These are phyloP conservation scores for Ligdia adustata DNA, from an alignment of 2,888 invertebrate genomes.

Conservation along the genomic window DNA sequence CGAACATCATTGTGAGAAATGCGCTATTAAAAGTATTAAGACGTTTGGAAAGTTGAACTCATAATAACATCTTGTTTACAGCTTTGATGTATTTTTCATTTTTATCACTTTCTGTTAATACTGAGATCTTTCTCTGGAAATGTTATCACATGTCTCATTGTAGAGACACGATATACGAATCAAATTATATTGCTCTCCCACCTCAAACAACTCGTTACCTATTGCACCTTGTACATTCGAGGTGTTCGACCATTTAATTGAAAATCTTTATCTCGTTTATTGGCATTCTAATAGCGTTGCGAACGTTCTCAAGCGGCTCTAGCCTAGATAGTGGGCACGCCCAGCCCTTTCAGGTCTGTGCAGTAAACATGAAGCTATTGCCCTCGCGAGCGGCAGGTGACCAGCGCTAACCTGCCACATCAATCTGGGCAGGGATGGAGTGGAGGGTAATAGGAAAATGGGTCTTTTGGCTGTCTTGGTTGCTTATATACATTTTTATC, in stretches of 20 bases:
- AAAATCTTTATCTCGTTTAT: conserved; percentile 21
- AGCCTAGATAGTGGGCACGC: conserved; percentile 26
- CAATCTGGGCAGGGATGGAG: conserved; percentile 24
- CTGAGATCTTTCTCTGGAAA: too few relatives aligned
- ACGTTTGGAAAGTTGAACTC: conserved; percentile 18
- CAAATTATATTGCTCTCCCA: too few relatives aligned
- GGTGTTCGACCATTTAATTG: conserved; percentile 17
- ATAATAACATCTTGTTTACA: conserved; percentile 7
- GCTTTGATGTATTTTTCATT: not conserved
- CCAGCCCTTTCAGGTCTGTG: conserved; percentile 27
- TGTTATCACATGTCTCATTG: too few relatives aligned
- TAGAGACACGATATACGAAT: too few relatives aligned
- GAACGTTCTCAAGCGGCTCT: conserved; percentile 25
- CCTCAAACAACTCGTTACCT: too few relatives aligned
- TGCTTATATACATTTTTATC: too few relatives aligned
- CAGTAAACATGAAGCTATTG: conserved; percentile 42
- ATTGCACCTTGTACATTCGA: not conserved
- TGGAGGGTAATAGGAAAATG: conserved; percentile 9
- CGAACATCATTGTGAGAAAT: conserved; percentile 20
- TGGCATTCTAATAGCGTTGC: conserved; percentile 24
- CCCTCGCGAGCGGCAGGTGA: conserved; percentile 38
- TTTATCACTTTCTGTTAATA: too few relatives aligned
- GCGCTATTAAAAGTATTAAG: conserved; percentile 17
- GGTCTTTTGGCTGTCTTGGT: too few relatives aligned
- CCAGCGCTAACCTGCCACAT: conserved; percentile 46